These are phyloP conservation scores for Odocoileus virginianus DNA, from an alignment of 2,113 vertebrate genomes.

Conservation along the genomic window DNA sequence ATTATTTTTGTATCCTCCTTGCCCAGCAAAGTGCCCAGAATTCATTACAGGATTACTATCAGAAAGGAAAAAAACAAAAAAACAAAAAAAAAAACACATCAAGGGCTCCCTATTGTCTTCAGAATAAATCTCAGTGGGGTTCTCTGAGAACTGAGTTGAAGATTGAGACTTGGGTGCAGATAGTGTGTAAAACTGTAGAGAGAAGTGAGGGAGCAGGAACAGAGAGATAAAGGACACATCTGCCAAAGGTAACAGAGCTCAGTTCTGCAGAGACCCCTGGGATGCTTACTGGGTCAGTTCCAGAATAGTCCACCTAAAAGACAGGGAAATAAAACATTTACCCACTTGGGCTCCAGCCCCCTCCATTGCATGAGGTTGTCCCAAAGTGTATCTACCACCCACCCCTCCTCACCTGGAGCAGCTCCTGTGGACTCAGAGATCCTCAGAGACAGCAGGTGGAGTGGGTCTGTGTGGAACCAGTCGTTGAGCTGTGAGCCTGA, in stretches of 20 bases:
- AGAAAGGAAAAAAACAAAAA: not conserved
- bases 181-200: not conserved
- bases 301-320: not conserved
- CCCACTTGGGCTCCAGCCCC: not conserved
- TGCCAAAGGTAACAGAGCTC: accelerated
- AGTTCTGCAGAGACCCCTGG: not conserved
- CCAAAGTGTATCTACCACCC: not conserved
- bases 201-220: not conserved
- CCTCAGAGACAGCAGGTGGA: not conserved
- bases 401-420: not conserved
- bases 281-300: not conserved
- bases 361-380: not conserved
- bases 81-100: not conserved
- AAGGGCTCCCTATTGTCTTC: not conserved
- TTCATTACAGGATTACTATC: not conserved
- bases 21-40: not conserved
- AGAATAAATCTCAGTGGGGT: not conserved
- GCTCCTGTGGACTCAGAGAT: not conserved
- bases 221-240: not conserved
- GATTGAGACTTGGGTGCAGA: not conserved
- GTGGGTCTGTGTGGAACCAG: not conserved
- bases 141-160: not conserved
- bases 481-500: accelerated
- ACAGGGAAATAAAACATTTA: not conserved
- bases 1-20: not conserved